Evolutionary conservation across 1,140 invertebrate genomes (phyloP).

Genomic region (Tyrophagus putrescentiae): DNA sequence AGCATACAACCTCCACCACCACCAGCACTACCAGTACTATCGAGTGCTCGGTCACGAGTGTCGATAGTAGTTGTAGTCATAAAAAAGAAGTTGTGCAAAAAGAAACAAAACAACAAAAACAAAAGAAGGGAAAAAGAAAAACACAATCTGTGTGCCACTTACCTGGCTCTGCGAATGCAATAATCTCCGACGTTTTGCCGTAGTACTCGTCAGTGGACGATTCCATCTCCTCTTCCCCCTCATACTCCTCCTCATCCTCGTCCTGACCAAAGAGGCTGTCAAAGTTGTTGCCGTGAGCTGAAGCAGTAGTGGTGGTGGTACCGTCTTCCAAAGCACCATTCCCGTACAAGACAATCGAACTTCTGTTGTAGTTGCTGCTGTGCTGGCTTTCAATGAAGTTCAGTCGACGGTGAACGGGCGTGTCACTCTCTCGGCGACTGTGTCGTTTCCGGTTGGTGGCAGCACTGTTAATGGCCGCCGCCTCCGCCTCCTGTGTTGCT

Average conservation of each 20-base stretch:
- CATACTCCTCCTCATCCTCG: neutral
- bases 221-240: neutral
- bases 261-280: slow-evolving; percentile 29
- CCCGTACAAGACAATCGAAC: no score
- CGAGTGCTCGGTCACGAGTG: no score
- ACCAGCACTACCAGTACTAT: no score
- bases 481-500: neutral
- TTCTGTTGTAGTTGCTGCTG: neutral
- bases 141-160: slow-evolving; percentile 34
- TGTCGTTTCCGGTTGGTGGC: neutral
- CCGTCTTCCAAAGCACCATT: neutral
- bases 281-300: slow-evolving; percentile 23
- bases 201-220: slow-evolving; percentile 51
- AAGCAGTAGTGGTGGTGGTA: slow-evolving; percentile 25
- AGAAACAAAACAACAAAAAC: neutral
- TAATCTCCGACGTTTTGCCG: slow-evolving; percentile 60
- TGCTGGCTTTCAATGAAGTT: no score
- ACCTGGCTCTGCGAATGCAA: slow-evolving; percentile 64
- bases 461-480: neutral
- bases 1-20: no score
- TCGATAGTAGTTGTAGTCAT: no score
- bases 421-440: neutral
- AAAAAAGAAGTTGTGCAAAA: no score
- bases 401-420: neutral
- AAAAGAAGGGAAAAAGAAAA: neutral